These are phyloP conservation scores for Marcusenius ussheri DNA, from an alignment of 2,113 vertebrate genomes.

Conservation along the genomic window DNA sequence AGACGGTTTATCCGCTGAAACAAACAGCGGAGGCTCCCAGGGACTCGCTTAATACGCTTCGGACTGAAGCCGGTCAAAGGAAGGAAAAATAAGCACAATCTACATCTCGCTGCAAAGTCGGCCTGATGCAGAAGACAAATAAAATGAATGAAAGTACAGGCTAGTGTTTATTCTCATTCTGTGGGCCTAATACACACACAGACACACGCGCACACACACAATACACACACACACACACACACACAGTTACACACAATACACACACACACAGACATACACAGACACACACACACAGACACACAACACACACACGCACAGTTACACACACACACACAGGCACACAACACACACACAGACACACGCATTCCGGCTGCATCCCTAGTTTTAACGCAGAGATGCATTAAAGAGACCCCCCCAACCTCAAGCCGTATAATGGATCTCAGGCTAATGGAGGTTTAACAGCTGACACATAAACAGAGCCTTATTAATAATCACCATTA, in stretches of 20 bases:
- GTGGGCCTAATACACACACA: neutral
- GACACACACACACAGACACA: neutral
- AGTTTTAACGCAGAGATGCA: neutral
- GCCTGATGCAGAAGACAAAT: neutral
- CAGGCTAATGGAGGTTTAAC: neutral
- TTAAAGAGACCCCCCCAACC: neutral
- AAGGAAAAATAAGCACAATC: neutral
- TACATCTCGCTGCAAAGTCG: neutral
- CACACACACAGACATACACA: neutral
- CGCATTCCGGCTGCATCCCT: neutral
- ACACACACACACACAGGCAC: neutral
- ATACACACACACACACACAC: neutral
- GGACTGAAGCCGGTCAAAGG: neutral
- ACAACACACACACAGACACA: neutral
- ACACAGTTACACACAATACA: neutral
- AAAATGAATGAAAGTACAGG: neutral
- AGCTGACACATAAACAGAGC: slow-evolving; percentile 30
- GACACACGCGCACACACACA: neutral
- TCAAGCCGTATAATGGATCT: neutral
- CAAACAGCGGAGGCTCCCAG: neutral
- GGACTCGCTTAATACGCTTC: neutral
- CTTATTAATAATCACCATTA: slow-evolving; percentile 37
- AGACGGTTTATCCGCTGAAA: neutral
- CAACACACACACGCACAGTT: neutral
- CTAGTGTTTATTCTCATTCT: neutral